Conservation (phyloP, 2,888 invertebrate species). For the Xestia xanthographa region DNA sequence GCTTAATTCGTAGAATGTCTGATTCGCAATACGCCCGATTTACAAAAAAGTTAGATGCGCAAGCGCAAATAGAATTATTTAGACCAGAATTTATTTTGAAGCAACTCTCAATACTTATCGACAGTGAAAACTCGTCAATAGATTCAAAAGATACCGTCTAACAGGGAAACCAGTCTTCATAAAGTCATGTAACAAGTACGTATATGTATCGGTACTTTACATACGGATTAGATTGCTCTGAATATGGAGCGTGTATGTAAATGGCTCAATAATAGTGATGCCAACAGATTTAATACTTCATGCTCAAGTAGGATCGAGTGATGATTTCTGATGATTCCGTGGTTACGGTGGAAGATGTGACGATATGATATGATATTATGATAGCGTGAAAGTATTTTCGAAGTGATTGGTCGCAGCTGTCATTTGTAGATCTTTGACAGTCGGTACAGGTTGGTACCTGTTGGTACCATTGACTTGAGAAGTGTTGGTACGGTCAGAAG, state of each 20-base stretch:
- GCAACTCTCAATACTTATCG: slow-evolving; percentile 48
- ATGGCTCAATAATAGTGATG: slow-evolving; percentile 71
- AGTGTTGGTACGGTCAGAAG: too few species aligned
- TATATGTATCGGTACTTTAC: slow-evolving; percentile 60
- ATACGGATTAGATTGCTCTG: slow-evolving; percentile 61
- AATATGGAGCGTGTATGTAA: slow-evolving; percentile 77
- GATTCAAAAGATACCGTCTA: slow-evolving; percentile 60
- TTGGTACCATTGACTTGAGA: too few species aligned
- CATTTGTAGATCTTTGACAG: background rate
- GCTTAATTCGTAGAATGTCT: background rate
- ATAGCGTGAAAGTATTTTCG: background rate
- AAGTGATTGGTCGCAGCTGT: background rate
- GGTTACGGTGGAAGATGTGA: background rate
- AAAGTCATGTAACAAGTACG: slow-evolving; percentile 62
- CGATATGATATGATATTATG: background rate
- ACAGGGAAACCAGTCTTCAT: slow-evolving; percentile 63
- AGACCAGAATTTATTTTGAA: slow-evolving; percentile 28
- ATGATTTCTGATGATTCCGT: slow-evolving; percentile 22
- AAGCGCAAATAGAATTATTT: background rate
- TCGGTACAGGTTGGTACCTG: background rate
- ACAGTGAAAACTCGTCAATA: slow-evolving; percentile 63
- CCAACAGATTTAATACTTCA: slow-evolving; percentile 39
- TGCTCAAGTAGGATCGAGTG: slow-evolving; percentile 18
- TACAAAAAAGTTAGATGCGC: background rate
- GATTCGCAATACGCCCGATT: background rate